A percentile compares a stretch with the other conserved stretches of the same genome.
Conservation (phyloP, 2,888 invertebrate species). For the Erynnis tages region DNA sequence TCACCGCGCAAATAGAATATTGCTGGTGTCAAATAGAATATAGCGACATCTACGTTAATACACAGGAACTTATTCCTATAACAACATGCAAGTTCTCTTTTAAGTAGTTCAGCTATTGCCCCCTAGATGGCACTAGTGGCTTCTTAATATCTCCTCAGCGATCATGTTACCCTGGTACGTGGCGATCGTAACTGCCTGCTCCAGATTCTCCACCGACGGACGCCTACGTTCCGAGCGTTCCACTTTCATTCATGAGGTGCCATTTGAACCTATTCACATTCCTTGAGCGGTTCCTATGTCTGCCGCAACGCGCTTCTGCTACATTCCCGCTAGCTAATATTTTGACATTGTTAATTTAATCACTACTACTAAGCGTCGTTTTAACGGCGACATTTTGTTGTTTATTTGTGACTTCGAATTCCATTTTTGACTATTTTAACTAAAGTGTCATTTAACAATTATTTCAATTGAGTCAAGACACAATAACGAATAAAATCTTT, state of each 20-base stretch:
- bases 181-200: slow-evolving; percentile 79
- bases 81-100: no score
- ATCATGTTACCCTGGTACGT: slow-evolving; percentile 66
- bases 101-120: slow-evolving; percentile 32
- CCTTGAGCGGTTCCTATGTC: slow-evolving; percentile 7
- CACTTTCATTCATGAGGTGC: slow-evolving; percentile 43
- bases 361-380: no score
- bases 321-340: background rate
- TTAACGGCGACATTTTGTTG: no score
- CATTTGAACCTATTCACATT: slow-evolving; percentile 16
- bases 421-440: no score
- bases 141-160: slow-evolving; percentile 6
- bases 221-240: slow-evolving; percentile 75
- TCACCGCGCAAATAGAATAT: no score
- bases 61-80: background rate
- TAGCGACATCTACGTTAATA: slow-evolving; percentile 31
- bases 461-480: no score
- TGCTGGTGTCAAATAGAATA: background rate
- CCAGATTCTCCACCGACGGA: slow-evolving; percentile 76
- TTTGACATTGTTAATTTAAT: no score
- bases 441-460: no score
- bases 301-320: background rate
- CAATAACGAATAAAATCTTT: no score
- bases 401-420: no score
- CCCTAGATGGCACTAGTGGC: slow-evolving; percentile 42